Conservation (phyloP, 2,113 vertebrate species). For the Sterna hirundo region DNA sequence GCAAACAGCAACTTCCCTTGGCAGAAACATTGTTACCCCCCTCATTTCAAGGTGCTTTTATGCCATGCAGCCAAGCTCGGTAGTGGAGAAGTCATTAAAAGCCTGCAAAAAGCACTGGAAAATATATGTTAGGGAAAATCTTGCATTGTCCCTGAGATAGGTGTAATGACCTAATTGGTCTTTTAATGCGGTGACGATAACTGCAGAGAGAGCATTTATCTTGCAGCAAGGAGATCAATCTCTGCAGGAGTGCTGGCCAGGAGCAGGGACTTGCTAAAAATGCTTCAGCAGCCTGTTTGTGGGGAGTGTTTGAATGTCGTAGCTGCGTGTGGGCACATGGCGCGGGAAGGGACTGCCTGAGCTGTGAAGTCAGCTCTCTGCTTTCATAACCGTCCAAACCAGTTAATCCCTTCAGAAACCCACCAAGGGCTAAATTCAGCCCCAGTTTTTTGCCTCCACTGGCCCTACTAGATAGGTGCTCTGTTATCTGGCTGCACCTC, state of each 20-base stretch:
- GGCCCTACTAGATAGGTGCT: background rate
- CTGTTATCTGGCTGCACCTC: background rate
- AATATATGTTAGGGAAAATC: background rate
- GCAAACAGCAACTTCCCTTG: background rate
- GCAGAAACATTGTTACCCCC: background rate
- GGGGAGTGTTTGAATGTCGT: background rate
- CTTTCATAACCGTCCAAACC: background rate
- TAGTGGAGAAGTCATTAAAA: background rate
- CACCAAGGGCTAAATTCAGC: background rate
- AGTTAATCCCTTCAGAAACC: background rate
- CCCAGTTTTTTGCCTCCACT: background rate
- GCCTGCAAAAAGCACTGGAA: background rate
- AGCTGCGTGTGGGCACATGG: background rate
- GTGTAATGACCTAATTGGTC: background rate
- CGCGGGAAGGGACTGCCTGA: background rate
- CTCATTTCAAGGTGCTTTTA: slow-evolving; percentile 3
- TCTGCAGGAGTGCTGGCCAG: background rate
- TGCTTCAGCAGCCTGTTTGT: background rate
- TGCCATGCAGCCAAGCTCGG: background rate
- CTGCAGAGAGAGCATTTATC: background rate
- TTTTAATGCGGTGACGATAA: background rate
- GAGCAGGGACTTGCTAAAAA: background rate
- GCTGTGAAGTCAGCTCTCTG: background rate
- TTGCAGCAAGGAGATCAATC: background rate
- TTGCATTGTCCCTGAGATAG: background rate